Percentiles rank a stretch among this genome's conserved stretches.
phyloP scores from a whole-genome alignment of 1,140 invertebrate genomes.

The Mizuhopecten yessoensis region DNA sequence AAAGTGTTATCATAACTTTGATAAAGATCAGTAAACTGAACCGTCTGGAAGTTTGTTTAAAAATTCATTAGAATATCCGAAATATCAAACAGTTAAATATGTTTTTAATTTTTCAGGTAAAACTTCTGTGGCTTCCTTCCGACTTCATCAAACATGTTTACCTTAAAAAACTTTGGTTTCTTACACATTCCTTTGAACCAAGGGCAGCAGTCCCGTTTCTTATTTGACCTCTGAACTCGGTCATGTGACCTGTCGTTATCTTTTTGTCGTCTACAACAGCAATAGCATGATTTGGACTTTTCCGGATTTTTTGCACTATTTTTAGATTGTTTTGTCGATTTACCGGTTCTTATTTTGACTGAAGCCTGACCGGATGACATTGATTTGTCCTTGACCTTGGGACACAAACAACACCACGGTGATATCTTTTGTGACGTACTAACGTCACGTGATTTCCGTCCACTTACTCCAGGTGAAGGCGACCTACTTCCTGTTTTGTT shows the following conservation, averaged over 20 bases:
- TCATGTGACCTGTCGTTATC: neutral
- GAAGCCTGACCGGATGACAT: neutral
- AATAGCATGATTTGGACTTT: slow-evolving; percentile 24
- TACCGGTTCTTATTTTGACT: neutral
- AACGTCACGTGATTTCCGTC: neutral
- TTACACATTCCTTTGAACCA: slow-evolving; percentile 33
- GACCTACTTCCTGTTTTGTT: neutral
- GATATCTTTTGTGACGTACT: neutral
- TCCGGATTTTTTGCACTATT: neutral
- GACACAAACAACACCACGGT: slow-evolving; percentile 3
- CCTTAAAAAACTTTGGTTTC: slow-evolving; percentile 31
- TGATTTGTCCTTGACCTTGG: neutral
- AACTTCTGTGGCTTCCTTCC: too few relatives aligned
- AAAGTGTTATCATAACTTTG: too few relatives aligned
- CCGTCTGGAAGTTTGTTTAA: too few relatives aligned
- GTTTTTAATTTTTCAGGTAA: too few relatives aligned
- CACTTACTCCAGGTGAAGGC: neutral
- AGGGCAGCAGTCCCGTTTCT: neutral
- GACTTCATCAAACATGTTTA: neutral
- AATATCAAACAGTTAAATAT: too few relatives aligned
- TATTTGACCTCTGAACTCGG: neutral
- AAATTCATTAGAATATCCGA: too few relatives aligned
- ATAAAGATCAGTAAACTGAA: too few relatives aligned
- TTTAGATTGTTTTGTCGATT: neutral
- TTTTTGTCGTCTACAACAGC: neutral